Conservation (phyloP, 2,888 invertebrate species). For the Leptinotarsa rubiginosa region DNA sequence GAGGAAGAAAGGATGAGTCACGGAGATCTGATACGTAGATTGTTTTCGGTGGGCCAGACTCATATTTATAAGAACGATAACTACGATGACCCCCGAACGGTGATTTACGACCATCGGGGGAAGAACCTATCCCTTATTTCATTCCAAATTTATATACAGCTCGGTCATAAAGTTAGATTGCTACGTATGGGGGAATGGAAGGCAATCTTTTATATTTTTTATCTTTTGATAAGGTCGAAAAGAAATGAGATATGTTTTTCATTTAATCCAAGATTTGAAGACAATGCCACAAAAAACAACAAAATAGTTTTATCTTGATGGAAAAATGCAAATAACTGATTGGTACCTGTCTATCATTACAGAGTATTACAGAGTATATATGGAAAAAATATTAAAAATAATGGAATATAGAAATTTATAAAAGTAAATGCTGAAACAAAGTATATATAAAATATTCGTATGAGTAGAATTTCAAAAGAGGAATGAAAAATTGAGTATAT, state of each 20-base stretch:
- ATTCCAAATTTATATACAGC: conserved; percentile 54
- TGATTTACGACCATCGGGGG: conserved; percentile 61
- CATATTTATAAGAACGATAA: conserved; percentile 60
- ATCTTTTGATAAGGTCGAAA: conserved; percentile 28
- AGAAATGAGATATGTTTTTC: neutral
- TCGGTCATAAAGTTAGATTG: conserved; percentile 47
- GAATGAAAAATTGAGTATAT: no score
- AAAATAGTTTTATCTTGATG: no score
- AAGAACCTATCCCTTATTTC: conserved; percentile 58
- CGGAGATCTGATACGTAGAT: conserved; percentile 51
- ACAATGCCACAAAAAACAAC: no score
- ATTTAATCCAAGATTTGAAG: no score
- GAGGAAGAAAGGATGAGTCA: conserved; percentile 53
- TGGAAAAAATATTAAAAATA: no score
- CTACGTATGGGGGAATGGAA: conserved; percentile 42
- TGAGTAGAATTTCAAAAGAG: no score
- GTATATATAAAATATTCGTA: no score
- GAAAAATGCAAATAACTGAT: no score
- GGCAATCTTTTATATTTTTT: conserved; percentile 38
- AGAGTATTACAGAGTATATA: no score
- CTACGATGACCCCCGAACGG: conserved; percentile 61
- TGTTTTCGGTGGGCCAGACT: conserved; percentile 52
- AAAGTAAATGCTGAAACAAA: no score
- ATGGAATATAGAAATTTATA: no score
- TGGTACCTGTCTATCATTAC: no score